Base-by-base conservation (phyloP, 2,888 invertebrate species). In the Eupithecia tripunctaria region DNA sequence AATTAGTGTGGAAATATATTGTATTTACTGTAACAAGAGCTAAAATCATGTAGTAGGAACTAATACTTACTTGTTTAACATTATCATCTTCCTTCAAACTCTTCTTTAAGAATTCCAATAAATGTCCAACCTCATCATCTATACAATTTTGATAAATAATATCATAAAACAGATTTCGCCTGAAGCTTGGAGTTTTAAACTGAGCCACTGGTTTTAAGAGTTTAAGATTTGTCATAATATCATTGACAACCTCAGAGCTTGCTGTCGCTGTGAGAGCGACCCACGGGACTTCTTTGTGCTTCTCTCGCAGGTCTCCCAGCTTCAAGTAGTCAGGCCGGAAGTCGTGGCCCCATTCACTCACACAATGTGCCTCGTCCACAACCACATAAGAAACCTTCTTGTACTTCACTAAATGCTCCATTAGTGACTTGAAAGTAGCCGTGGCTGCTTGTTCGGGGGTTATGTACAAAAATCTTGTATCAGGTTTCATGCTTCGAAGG, bases 301-400 rank as follows among this genome's bases (percentile, higher is more conserved):
- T 87, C 75, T 94, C 94, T 82, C 94, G 85, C 60, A 94, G 81
- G 69, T 88, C 82, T 18, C 99, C 98, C 32, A 99, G 93, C 89
- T 98, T 98, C 29, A 99, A 95, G 89, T 99, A 99, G 89, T 98
- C 98, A 0, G 98, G 98, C 10, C 99, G 95, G 89, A 99, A 99
- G 90, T 99, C 99, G 91, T 99, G 99, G 0, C 99, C 99, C 99
- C 99, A 99, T 84, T 99, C 97, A 83, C 98, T 99, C 0, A 99
- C 98, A 93, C 99, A 99, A 91, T 99, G 99, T 1, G 99, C 99
- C 94, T 99, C 99, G 91, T 99, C 99, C 15, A 99, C 97, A 29
- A 99, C 97, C 82, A 99, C 96, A 89, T 98, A 98, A 0, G 97
- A 97, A 6, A 99, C 91, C 85, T 98, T 96, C 71, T 97, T 96